A percentile compares a stretch with the other conserved stretches of the same genome.
Evolutionary conservation across 1,140 invertebrate genomes (phyloP).

Genomic region (Drosophila hydei): DNA sequence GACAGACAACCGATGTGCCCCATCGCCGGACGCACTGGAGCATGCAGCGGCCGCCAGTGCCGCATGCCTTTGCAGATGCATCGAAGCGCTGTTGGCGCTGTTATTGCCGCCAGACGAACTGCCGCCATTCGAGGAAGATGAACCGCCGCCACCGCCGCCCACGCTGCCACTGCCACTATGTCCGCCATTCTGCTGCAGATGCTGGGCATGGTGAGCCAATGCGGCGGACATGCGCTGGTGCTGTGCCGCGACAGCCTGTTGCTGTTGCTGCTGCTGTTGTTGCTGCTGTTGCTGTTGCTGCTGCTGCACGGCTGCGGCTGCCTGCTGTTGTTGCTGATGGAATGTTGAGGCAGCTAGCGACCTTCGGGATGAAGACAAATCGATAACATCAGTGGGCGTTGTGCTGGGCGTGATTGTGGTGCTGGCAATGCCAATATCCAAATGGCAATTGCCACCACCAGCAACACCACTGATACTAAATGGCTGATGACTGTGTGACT

Average conservation of each 20-base stretch:
- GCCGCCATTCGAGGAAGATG: constrained; percentile 15
- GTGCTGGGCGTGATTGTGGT: constrained; percentile 55
- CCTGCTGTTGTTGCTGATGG: constrained; percentile 67
- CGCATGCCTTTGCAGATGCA: constrained; percentile 84
- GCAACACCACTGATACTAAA: constrained; percentile 17
- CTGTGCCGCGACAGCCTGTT: constrained; percentile 56
- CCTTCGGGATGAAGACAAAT: constrained; percentile 84
- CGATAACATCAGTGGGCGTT: constrained; percentile 82
- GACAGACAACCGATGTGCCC: constrained; percentile 64
- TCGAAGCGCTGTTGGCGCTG: constrained; percentile 65
- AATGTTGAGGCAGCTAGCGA: constrained; percentile 77
- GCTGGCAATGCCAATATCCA: constrained; percentile 45
- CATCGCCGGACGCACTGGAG: constrained; percentile 57
- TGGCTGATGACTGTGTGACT: constrained; percentile 63
- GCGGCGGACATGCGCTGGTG: constrained; percentile 62
- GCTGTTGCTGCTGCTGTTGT: constrained; percentile 46
- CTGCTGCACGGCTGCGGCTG: constrained; percentile 51
- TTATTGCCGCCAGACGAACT: constrained; percentile 34
- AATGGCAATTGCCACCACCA: constrained; percentile 32
- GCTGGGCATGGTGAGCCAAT: constrained; percentile 59
- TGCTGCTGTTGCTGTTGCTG: constrained; percentile 64
- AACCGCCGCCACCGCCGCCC: constrained; percentile 37
- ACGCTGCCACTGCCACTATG: constrained; percentile 45
- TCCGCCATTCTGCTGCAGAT: constrained; percentile 59
- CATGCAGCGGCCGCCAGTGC: constrained; percentile 70